These are phyloP conservation scores for Peromyscus polionotus DNA, from an alignment of 2,113 vertebrate species.

Conservation along the genomic window DNA sequence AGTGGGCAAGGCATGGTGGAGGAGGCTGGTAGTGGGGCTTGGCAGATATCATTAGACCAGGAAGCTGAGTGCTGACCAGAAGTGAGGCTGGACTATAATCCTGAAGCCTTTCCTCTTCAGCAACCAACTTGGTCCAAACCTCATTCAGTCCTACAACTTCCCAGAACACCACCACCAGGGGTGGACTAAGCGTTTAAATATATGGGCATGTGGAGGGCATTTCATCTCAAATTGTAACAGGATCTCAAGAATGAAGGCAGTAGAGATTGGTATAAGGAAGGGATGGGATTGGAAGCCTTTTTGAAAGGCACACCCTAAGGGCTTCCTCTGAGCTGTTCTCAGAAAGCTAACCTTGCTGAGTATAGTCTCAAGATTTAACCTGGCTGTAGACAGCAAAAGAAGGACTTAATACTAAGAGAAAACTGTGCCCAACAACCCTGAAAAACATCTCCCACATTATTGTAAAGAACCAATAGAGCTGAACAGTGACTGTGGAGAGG, in stretches of 20 bases:
- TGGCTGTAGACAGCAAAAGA: not conserved
- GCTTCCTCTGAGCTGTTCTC: not conserved
- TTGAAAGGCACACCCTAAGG: accelerated
- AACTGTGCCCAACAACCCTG: not conserved
- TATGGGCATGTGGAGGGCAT: not conserved
- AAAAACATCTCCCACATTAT: not conserved
- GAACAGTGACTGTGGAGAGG: accelerated
- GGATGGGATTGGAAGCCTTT: not conserved
- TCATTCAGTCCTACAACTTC: not conserved
- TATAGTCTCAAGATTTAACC: not conserved
- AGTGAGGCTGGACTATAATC: not conserved
- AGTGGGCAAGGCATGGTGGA: not conserved
- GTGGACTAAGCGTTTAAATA: not conserved
- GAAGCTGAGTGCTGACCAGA: not conserved
- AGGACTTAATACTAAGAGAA: not conserved
- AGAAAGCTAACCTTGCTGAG: not conserved
- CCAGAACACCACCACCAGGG: not conserved
- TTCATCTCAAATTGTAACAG: not conserved
- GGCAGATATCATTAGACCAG: not conserved
- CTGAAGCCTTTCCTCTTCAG: not conserved
- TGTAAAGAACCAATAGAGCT: not conserved
- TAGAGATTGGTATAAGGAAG: not conserved
- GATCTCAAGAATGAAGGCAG: not conserved
- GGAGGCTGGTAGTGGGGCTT: not conserved
- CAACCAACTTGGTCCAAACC: not conserved